Conservation (phyloP, 2,113 vertebrate species). For the Vidua macroura region DNA sequence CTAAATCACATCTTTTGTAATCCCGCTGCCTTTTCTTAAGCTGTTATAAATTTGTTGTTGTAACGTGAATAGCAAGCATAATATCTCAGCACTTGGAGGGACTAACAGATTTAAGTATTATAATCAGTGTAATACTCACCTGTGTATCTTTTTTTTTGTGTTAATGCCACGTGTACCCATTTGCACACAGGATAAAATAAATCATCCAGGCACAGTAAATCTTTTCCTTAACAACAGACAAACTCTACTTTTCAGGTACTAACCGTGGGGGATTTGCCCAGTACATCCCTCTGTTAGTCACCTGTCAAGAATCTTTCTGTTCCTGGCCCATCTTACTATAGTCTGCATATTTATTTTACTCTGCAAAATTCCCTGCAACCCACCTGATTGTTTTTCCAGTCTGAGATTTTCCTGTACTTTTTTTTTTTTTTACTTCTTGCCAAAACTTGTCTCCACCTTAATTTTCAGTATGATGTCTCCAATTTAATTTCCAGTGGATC, state of each 20-base stretch:
- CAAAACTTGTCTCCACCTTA: background rate
- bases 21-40: background rate
- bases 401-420: background rate
- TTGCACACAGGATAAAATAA: background rate
- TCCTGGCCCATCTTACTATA: background rate
- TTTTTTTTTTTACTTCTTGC: background rate
- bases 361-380: background rate
- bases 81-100: background rate
- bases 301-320: background rate
- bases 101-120: background rate
- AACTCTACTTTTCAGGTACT: background rate
- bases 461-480: background rate
- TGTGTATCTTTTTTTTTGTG: background rate
- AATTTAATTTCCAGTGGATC: background rate
- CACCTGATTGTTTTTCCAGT: background rate
- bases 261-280: background rate
- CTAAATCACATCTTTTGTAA: background rate
- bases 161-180: background rate
- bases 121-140: background rate
- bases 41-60: background rate
- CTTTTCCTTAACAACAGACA: background rate
- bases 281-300: background rate
- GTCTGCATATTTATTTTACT: background rate
- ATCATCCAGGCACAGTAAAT: background rate
- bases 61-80: background rate